A percentile compares a stretch with the other conserved stretches of the same genome.
Conservation (phyloP, 2,797 vertebrate species). For the Poeciliopsis presidionis region DNA sequence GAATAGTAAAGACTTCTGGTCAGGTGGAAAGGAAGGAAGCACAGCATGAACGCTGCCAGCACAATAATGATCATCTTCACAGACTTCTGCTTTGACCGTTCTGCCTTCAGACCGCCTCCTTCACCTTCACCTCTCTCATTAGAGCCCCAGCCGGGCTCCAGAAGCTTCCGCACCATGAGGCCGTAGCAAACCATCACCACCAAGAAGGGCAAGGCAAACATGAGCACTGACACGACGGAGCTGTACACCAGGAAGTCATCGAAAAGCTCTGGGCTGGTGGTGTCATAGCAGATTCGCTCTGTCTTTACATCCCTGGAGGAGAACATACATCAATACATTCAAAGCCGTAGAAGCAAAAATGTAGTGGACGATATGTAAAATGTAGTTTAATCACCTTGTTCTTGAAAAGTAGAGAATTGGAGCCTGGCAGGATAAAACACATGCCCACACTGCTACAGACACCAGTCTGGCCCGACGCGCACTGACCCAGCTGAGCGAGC, state of each 20-base stretch:
- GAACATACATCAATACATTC: neutral
- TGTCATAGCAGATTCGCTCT: constrained; percentile 87
- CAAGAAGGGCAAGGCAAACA: constrained; percentile 90
- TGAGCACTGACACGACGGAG: constrained; percentile 85
- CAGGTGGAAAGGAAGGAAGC: constrained; percentile 95
- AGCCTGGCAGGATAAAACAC: constrained; percentile 86
- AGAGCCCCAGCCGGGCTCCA: constrained; percentile 73
- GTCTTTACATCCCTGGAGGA: constrained; percentile 52
- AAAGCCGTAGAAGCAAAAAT: neutral
- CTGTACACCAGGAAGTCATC: constrained; percentile 90
- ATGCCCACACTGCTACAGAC: constrained; percentile 82
- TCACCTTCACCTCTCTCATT: constrained; percentile 2
- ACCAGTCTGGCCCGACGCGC: constrained; percentile 83
- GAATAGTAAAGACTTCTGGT: constrained; percentile 93
- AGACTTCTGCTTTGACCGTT: constrained; percentile 89
- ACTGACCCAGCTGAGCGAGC: constrained; percentile 87
- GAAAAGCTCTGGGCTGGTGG: constrained; percentile 88
- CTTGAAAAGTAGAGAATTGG: constrained; percentile 93
- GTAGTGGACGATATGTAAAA: neutral
- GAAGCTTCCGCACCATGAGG: constrained; percentile 88
- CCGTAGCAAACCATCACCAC: constrained; percentile 89
- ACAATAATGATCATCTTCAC: constrained; percentile 95
- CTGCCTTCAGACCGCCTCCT: constrained; percentile 71
- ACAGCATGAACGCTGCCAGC: constrained; percentile 87
- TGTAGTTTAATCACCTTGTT: constrained; percentile 64